These are phyloP conservation scores for Galbula dea DNA, from an alignment of 2,113 vertebrate genomes.

Conservation along the genomic window DNA sequence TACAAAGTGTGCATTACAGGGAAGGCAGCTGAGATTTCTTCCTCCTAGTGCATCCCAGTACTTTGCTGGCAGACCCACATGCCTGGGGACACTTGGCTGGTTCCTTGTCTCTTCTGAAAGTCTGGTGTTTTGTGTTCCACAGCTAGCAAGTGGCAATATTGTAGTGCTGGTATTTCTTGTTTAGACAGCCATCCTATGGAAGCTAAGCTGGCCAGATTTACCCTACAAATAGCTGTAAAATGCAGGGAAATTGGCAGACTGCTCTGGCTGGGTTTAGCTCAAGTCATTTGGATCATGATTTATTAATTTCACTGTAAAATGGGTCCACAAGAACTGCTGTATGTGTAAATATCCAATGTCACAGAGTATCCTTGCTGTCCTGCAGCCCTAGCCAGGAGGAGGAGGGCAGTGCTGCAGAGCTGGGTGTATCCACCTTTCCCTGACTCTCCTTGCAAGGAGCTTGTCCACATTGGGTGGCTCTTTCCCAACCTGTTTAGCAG, in stretches of 20 bases:
- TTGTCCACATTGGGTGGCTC: fast-evolving
- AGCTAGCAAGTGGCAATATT: no score
- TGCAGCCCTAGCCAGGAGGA: no score
- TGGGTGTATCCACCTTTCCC: fast-evolving
- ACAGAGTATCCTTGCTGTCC: neutral
- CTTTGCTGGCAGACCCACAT: neutral
- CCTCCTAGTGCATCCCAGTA: neutral
- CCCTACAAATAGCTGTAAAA: neutral
- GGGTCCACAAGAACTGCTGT: neutral
- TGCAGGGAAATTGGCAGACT: neutral
- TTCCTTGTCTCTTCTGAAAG: fast-evolving
- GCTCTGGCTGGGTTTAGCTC: neutral
- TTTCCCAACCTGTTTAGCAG: neutral
- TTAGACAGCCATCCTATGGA: neutral
- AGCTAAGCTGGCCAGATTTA: neutral
- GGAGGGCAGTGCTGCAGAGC: neutral
- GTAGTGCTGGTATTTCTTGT: neutral
- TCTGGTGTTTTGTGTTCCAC: neutral
- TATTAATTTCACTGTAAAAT: neutral
- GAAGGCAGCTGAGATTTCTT: neutral
- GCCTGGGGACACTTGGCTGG: neutral
- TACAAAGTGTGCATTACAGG: fast-evolving
- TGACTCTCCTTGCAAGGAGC: neutral
- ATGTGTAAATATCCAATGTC: neutral
- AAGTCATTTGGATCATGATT: neutral